phyloP scores from a whole-genome alignment of 2,888 invertebrate species.

The Tillus elongatus region DNA sequence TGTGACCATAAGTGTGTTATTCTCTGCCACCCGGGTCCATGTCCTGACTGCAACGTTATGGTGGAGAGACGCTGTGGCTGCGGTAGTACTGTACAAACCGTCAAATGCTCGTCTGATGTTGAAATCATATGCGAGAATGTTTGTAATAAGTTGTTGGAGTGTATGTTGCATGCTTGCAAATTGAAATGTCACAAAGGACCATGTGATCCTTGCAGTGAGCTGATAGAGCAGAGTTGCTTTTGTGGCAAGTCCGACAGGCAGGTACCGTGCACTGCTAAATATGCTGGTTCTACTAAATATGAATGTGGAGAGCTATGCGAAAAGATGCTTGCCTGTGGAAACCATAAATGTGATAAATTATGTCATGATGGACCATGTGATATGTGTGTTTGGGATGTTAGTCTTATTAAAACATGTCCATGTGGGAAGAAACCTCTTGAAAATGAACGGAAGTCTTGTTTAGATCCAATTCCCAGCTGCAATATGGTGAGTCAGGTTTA shows the following conservation, averaged over 20 bases:
- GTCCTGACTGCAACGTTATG: slow-evolving; percentile 78
- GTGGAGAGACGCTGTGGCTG: slow-evolving; percentile 69
- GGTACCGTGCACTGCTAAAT: slow-evolving; percentile 53
- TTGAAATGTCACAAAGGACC: slow-evolving; percentile 69
- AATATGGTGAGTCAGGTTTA: slow-evolving; percentile 54
- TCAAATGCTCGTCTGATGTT: slow-evolving; percentile 64
- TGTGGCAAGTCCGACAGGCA: slow-evolving; percentile 57
- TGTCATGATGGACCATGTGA: slow-evolving; percentile 65
- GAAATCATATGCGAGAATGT: slow-evolving; percentile 62
- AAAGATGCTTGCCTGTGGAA: slow-evolving; percentile 52
- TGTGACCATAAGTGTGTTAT: slow-evolving; percentile 65
- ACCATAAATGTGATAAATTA: slow-evolving; percentile 49
- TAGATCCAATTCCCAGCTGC: slow-evolving; percentile 77
- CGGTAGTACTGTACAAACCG: slow-evolving; percentile 55
- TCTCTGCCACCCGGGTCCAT: slow-evolving; percentile 90
- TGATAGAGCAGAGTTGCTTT: slow-evolving; percentile 61
- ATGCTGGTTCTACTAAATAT: slow-evolving; percentile 43
- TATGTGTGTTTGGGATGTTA: slow-evolving; percentile 54
- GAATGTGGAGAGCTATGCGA: slow-evolving; percentile 56
- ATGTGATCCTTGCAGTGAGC: slow-evolving; percentile 63
- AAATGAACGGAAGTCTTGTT: slow-evolving; percentile 54
- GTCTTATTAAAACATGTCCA: slow-evolving; percentile 58
- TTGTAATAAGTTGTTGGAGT: slow-evolving; percentile 69
- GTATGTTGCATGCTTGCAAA: slow-evolving; percentile 66
- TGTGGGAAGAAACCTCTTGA: slow-evolving; percentile 59